Conservation (phyloP, 2,888 invertebrate genomes). For the Trachelus troglodyta region DNA sequence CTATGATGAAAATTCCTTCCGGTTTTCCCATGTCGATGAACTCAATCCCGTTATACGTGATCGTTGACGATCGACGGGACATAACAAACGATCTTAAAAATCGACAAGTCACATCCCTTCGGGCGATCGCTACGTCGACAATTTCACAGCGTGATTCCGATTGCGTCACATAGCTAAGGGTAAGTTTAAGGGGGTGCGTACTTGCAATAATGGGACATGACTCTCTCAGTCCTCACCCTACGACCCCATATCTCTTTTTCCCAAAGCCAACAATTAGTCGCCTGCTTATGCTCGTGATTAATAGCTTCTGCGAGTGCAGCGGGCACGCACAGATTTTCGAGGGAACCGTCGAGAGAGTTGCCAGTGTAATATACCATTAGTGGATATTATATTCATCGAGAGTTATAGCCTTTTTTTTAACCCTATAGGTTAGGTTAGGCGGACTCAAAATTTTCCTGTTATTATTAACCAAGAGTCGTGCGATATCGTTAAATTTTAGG, state of each 20-base stretch:
- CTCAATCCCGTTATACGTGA: background rate
- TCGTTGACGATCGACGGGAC: conserved; percentile 18
- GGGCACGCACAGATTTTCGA: conserved; percentile 36
- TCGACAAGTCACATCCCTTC: conserved; percentile 51
- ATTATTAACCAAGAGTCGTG: background rate
- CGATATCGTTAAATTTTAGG: background rate
- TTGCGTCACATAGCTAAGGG: conserved; percentile 35
- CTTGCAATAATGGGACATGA: conserved; percentile 48
- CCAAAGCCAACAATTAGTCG: conserved; percentile 61
- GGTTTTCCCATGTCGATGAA: conserved; percentile 3
- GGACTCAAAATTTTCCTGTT: background rate
- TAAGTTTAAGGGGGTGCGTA: conserved; percentile 37
- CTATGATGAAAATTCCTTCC: background rate
- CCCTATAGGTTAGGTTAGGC: background rate
- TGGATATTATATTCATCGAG: conserved; percentile 52
- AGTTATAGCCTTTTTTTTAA: background rate
- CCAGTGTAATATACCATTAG: conserved; percentile 50
- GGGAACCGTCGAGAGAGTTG: conserved; percentile 24
- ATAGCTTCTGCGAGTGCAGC: conserved; percentile 54
- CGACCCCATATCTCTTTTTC: conserved; percentile 17
- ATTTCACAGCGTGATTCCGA: conserved; percentile 44
- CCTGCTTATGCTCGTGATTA: conserved; percentile 60
- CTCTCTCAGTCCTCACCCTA: conserved; percentile 1
- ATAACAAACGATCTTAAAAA: conserved; percentile 56
- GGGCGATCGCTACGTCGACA: conserved; percentile 43